A percentile compares a stretch with the other conserved stretches of the same genome.
These are phyloP conservation scores for Adelphocoris suturalis DNA, from an alignment of 2,888 invertebrate genomes.

Conservation along the genomic window DNA sequence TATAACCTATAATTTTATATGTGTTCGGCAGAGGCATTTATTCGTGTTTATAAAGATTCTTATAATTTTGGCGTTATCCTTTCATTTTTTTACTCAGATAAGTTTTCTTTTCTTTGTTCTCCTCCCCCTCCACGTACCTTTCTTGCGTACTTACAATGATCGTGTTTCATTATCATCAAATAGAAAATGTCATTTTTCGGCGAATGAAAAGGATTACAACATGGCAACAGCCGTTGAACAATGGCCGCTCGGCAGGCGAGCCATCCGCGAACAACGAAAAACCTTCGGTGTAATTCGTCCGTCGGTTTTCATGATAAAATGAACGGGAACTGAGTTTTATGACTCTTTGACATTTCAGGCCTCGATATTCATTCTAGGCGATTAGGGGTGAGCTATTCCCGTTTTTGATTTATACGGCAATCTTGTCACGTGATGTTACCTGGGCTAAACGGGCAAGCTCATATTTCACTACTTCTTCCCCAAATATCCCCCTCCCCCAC, in stretches of 20 bases:
- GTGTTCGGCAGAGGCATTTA: no score
- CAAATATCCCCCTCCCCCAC: background rate
- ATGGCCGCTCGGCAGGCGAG: slow-evolving; percentile 23
- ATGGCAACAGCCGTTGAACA: slow-evolving; percentile 34
- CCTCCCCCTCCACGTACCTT: no score
- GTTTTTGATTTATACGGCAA: slow-evolving; percentile 36
- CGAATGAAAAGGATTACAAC: background rate
- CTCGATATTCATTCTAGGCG: slow-evolving; percentile 34
- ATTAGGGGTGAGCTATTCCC: slow-evolving; percentile 34
- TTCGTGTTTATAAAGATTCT: no score
- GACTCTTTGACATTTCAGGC: slow-evolving; percentile 42
- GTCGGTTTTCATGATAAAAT: slow-evolving; percentile 31
- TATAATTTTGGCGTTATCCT: no score
- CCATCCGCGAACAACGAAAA: background rate
- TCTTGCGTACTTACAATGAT: no score
- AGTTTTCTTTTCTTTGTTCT: no score
- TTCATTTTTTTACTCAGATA: no score
- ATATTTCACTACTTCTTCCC: slow-evolving; percentile 30
- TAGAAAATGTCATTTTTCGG: background rate
- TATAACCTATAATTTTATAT: no score
- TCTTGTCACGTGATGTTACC: slow-evolving; percentile 32
- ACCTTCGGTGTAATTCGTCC: background rate
- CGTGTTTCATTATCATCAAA: background rate
- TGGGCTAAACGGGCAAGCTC: slow-evolving; percentile 1
- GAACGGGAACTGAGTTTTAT: slow-evolving; percentile 8